Evolutionary conservation across 2,113 vertebrate species (phyloP), one percentile per base, ranked within the genome.

Genomic region (Pseudonaja textilis): DNA sequence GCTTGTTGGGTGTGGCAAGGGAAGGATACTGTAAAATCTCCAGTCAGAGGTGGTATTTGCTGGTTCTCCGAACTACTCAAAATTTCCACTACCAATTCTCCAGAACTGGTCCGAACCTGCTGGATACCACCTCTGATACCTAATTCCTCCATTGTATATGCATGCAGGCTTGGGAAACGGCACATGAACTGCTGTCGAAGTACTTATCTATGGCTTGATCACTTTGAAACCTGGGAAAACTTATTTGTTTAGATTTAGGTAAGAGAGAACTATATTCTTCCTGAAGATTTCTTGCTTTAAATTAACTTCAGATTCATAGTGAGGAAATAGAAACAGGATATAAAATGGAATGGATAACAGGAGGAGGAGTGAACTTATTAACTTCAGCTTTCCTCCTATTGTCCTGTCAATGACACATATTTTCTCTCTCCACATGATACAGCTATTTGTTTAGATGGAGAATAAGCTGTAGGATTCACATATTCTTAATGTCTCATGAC

Each of bases 401-500:
- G 3, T 29, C 93, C 92, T 88, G 34, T 29, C 45, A 93, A 90
- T n/a, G 88, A 64, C 45, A 34, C 7, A 1, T 45, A 55, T 91
- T 89, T 85, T 92, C 29, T 87, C 85, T 39, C 88, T 89, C 74
- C 42, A 20, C 16, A 90, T 34, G 23, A 87, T 54, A 23, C 26
- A 91, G 87, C 85, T 93, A 54, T 74, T 34, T 86, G 88, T 90
- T 93, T 25, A 52, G 89, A 50, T 52, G 10, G 85, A 90, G 93
- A 93, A 94, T 56, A 91, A 95, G 90, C 0, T 42, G 20, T 93
- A 90, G 61, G 25, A 61, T 16, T 50, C 87, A 45, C 25, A 3
- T 87, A 61, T 88, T 42, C 94, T 90, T 85, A 92, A 22, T 87
- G 23, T 92, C 91, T 91, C 93, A 45, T 92, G 18, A 47, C 11